Base-by-base conservation (phyloP, 2,888 invertebrate species). In the Tetrapedia diversipes region DNA sequence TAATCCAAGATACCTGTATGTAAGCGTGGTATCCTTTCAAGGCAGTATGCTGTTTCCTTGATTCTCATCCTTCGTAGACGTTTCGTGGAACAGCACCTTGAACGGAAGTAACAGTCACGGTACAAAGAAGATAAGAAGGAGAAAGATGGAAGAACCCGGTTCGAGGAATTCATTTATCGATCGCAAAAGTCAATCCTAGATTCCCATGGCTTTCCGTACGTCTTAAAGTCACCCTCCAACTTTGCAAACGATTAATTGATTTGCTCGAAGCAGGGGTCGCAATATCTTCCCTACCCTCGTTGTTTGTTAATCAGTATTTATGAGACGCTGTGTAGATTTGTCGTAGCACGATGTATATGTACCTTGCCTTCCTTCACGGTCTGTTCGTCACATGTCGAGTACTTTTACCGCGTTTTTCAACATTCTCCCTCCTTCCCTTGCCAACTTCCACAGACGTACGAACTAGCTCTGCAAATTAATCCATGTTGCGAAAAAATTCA, bases 341-440 rank as follows among this genome's bases (percentile, higher is more conserved):
- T 79, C 69, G 76, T 75, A 51, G 34, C 72, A 59, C 82, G 74
- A 64, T 76, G 59, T 63, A 59, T 61, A 59, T 80, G 68, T 80
- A 82, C 81, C 86, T 87, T 86, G 84, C 85, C 85, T 87, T 85
- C 86, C 87, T 89, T 89, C 89, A 89, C 89, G 89, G 87, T 89
- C 88, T 85, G 88, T 85, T 89, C 88, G 89, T 88, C 88, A 87
- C 87, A 87, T 86, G 87, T 86, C 86, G 86, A 84, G 86, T 82
- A 89, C 87, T 88, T 89, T 88, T 86, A 88, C 86, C 86, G 81
- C 77, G 68, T 86, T 83, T 81, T 80, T 82, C 77, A 83, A 70
- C 77, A 78, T 83, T 77, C 76, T 78, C 54, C 64, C 74, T 60
- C 74, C 75, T 74, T 57, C 54, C 75, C 76, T 66, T 69, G 39